phyloP scores from a whole-genome alignment of 2,113 vertebrate species.

The Gobiocypris rarus region DNA sequence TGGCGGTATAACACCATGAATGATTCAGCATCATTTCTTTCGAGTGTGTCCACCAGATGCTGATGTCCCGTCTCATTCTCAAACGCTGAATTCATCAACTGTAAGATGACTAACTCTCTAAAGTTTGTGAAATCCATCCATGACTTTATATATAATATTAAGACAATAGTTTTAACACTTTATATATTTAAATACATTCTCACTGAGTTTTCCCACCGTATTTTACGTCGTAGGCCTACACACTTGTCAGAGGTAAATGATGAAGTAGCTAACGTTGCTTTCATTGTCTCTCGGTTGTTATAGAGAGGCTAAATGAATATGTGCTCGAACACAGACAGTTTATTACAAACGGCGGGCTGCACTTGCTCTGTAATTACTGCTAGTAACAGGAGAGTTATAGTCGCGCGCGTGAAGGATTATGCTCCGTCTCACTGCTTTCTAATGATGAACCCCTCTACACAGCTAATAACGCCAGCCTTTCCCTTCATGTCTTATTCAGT shows the following conservation, averaged over 20 bases:
- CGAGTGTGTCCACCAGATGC: not conserved
- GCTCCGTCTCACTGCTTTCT: slow-evolving; percentile 30
- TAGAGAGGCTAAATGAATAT: slow-evolving; percentile 27
- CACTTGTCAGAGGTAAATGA: slow-evolving; percentile 6
- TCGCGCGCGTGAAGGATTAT: slow-evolving; percentile 22
- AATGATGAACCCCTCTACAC: slow-evolving; percentile 39
- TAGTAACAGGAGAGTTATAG: slow-evolving; percentile 40
- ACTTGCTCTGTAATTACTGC: slow-evolving; percentile 50
- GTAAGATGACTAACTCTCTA: not conserved
- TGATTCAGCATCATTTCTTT: slow-evolving; percentile 27
- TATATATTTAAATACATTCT: not conserved
- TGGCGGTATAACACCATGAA: slow-evolving; percentile 73
- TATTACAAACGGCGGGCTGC: slow-evolving; percentile 18
- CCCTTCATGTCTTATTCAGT: slow-evolving; percentile 39
- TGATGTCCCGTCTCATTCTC: not conserved
- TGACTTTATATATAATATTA: not conserved
- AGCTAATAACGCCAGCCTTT: slow-evolving; percentile 43
- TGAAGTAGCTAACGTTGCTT: not conserved
- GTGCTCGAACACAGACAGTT: slow-evolving; percentile 41
- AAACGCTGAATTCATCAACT: not conserved
- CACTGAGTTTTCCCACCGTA: not conserved
- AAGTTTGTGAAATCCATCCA: not conserved
- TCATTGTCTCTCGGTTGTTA: slow-evolving; percentile 16
- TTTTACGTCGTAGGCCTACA: not conserved
- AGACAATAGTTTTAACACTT: not conserved